Conservation (phyloP, 2,888 invertebrate species). For the Lepetodrilus schrolli region DNA sequence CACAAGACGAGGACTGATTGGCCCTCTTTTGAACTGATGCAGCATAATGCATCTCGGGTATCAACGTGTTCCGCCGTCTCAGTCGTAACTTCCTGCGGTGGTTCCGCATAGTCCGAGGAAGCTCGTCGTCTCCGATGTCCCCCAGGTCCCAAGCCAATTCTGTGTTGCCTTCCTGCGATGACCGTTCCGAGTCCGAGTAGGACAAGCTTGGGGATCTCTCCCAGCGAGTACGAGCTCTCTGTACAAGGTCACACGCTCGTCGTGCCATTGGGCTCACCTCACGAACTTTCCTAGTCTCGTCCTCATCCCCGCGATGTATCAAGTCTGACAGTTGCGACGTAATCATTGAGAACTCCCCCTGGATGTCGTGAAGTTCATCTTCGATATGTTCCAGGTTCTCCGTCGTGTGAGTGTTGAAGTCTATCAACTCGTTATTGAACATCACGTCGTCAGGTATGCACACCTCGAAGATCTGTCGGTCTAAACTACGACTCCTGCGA, state of each 20-base stretch:
- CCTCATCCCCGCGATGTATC: constrained; percentile 39
- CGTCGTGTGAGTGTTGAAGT: constrained; percentile 45
- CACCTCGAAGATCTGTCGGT: constrained; percentile 48
- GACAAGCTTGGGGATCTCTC: constrained; percentile 44
- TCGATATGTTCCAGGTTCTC: constrained; percentile 55
- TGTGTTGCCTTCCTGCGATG: constrained; percentile 49
- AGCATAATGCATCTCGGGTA: not conserved
- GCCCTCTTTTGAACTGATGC: not conserved
- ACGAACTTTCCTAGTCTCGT: constrained; percentile 13
- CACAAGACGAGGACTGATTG: not conserved
- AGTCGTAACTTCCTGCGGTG: not conserved
- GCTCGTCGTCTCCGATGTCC: constrained; percentile 37
- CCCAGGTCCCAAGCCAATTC: constrained; percentile 64
- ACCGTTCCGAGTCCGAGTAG: constrained; percentile 40
- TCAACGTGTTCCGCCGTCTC: not conserved
- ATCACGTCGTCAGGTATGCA: constrained; percentile 52
- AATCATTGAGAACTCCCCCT: constrained; percentile 63
- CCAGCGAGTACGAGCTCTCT: constrained; percentile 42
- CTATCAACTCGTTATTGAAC: constrained; percentile 44
- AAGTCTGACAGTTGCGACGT: constrained; percentile 60
- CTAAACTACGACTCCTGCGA: constrained; percentile 49
- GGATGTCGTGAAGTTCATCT: constrained; percentile 61
- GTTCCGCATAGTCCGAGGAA: constrained; percentile 3
- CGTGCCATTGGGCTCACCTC: constrained; percentile 32
- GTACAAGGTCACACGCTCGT: constrained; percentile 38